Conservation (phyloP, 2,113 vertebrate species). For the Illadopsis cleaveri region DNA sequence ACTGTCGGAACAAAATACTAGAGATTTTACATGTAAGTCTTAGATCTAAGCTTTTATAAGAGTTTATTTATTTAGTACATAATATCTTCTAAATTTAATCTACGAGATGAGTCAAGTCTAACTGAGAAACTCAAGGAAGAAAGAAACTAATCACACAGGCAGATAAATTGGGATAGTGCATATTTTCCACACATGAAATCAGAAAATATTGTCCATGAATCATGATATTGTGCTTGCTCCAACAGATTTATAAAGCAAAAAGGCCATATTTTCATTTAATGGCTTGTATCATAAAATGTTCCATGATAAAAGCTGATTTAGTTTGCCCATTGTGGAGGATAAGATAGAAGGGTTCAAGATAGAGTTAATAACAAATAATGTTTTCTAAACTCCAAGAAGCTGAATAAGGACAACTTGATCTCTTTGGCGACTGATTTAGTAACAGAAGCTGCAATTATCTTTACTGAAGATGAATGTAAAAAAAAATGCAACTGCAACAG, state of each 20-base stretch:
- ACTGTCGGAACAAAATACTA: neutral
- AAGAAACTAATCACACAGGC: neutral
- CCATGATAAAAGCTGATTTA: neutral
- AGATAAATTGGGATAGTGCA: neutral
- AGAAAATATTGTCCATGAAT: neutral
- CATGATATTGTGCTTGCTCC: rapidly evolving
- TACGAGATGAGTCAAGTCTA: neutral
- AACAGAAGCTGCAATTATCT: neutral
- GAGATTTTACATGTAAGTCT: neutral
- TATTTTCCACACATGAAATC: neutral
- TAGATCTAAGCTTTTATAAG: neutral
- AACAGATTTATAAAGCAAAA: neutral
- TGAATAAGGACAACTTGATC: neutral
- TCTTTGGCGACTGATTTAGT: neutral
- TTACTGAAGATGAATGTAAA: neutral
- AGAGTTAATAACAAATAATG: neutral
- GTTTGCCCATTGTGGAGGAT: neutral
- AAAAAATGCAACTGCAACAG: neutral
- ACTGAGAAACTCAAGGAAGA: neutral
- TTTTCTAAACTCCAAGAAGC: neutral
- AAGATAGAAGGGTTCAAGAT: neutral
- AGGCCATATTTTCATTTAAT: neutral
- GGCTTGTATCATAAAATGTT: neutral
- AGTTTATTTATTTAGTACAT: neutral
- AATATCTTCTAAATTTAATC: neutral